A percentile compares a stretch with the other conserved stretches of the same genome.
These are phyloP conservation scores for Nyleta sp. DNA, from an alignment of 2,888 invertebrate genomes.

Conservation along the genomic window DNA sequence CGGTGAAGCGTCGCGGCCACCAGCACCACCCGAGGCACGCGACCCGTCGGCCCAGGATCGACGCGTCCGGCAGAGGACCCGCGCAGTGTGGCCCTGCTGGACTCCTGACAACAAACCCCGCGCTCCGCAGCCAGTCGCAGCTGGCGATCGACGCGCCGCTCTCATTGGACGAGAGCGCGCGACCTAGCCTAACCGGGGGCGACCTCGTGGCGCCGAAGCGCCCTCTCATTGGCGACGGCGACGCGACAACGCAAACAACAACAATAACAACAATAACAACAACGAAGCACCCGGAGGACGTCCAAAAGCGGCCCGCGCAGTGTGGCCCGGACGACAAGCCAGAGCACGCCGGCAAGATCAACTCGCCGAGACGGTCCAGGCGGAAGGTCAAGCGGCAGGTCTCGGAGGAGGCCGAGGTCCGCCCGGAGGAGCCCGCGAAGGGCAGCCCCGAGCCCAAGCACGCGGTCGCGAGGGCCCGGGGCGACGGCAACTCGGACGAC, in stretches of 20 bases:
- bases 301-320: slow-evolving; percentile 79
- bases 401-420: slow-evolving; percentile 27
- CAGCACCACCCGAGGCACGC: slow-evolving; percentile 80
- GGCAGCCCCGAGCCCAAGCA: slow-evolving; percentile 77
- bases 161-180: slow-evolving; percentile 48
- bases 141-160: slow-evolving; percentile 40
- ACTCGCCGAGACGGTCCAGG: slow-evolving; percentile 27
- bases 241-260: slow-evolving; percentile 31
- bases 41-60: slow-evolving; percentile 77
- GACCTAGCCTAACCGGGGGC: slow-evolving; percentile 57
- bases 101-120: slow-evolving; percentile 34
- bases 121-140: slow-evolving; percentile 40
- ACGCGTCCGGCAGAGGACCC: slow-evolving; percentile 78
- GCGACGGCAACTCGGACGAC: slow-evolving; percentile 80
- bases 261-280: slow-evolving; percentile 4
- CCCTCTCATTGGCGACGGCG: slow-evolving; percentile 21
- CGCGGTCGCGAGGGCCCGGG: slow-evolving; percentile 82
- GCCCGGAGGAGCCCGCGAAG: slow-evolving; percentile 13
- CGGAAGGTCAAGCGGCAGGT: slow-evolving; percentile 31
- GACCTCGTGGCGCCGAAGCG: slow-evolving; percentile 54
- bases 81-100: slow-evolving; percentile 82
- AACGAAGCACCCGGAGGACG: slow-evolving; percentile 55
- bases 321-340: slow-evolving; percentile 76
- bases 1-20: slow-evolving; percentile 80
- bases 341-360: slow-evolving; percentile 6